A percentile compares a stretch with the other conserved stretches of the same genome.
Evolutionary conservation across 1,140 invertebrate genomes (phyloP).

Genomic region (Melipona quadrifasciata): DNA sequence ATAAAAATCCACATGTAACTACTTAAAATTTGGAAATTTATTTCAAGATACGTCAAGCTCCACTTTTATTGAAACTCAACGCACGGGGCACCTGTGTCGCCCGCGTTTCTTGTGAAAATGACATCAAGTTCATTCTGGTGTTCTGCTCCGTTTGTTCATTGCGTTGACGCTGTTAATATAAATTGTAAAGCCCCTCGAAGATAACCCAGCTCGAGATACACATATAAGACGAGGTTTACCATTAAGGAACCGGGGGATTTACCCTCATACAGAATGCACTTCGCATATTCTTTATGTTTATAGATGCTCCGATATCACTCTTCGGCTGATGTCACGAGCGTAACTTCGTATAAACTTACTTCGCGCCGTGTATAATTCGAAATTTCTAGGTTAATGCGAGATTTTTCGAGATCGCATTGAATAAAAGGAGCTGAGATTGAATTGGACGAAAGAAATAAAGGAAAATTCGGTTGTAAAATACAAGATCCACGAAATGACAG

Average conservation of each 20-base stretch:
- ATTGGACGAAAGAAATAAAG: no score
- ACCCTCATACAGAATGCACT: conserved; percentile 23
- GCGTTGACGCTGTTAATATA: conserved; percentile 62
- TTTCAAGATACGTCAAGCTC: neutral
- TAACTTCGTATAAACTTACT: neutral
- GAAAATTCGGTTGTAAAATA: no score
- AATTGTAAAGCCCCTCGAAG: conserved; percentile 46
- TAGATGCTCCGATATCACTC: neutral
- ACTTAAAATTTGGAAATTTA: no score
- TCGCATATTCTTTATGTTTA: conserved; percentile 35
- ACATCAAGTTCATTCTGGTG: conserved; percentile 26
- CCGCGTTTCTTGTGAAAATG: conserved; percentile 12
- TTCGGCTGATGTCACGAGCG: conserved; percentile 1
- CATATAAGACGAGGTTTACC: conserved; percentile 47
- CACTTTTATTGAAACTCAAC: no score
- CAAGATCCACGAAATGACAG: no score
- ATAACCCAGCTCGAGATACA: conserved; percentile 40
- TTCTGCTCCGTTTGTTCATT: conserved; percentile 35
- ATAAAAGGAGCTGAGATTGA: neutral
- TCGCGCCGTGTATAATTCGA: neutral
- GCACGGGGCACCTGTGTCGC: neutral
- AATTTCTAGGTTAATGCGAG: neutral
- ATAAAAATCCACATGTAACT: no score
- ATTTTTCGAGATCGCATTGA: neutral
- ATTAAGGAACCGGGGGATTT: conserved; percentile 55